Base-by-base conservation (phyloP, 2,113 vertebrate species). In the Rhinoderma darwinii region DNA sequence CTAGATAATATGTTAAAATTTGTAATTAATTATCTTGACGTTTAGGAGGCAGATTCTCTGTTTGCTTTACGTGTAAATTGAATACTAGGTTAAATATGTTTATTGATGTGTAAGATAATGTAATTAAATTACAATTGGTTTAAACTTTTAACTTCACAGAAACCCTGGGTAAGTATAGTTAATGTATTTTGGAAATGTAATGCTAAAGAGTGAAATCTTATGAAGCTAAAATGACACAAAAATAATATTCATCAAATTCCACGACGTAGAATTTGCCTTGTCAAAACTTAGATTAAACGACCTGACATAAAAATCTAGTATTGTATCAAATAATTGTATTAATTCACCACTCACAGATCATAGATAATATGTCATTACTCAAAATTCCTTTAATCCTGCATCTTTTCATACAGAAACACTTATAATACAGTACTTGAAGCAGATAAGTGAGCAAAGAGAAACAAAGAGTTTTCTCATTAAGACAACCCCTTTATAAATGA, bases 21-120 rank as follows among this genome's bases (percentile, higher is more conserved):
- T 72, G 47, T 50, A 70, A 86, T 86, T 86, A 86, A 86, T 86
- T 81, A 77, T 80, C 63, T 72, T 81, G 84, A 86, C 84, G 72
- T 86, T 86, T 73, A 43, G 17, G 81, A 84, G 50, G 61, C 56
- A 22, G 77, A 77, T 86, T 81, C 22, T n/a, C 15, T 43, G 27
- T 44, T 50, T 56, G 63, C 43, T 73, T 86, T n/a, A 47, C 59
- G 63, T 68, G 41, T 11, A 51, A 70, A 70, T 70, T 86, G 84
- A 73, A 51, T 39, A 41, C 37, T 59, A 77, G 44, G 32, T 70
- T 80, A 56, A 77, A 66, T 70, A 43, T 79, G 84, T 81, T 81
- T 73, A 80, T 70, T 18, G 30, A 80, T 86, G 84, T 35, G 32
- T 27, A 32, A 51, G 12, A 81, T 59, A 56, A 66, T 63, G 47